Percentiles rank a stretch among this genome's conserved stretches.
Conservation (phyloP, 1,140 invertebrate species). For the Agrypnia vestita region DNA sequence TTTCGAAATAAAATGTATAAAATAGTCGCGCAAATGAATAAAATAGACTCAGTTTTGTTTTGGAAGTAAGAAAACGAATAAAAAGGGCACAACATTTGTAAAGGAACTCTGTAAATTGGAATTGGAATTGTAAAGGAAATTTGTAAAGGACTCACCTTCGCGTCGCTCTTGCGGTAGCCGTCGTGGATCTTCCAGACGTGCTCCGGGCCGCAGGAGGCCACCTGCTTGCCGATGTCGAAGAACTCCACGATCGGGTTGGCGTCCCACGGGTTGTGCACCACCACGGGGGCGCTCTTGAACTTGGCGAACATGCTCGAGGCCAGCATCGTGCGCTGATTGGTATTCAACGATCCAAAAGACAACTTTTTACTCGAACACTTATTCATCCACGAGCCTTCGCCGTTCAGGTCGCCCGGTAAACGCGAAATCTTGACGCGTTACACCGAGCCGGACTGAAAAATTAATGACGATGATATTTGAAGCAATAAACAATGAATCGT, state of each 20-base stretch:
- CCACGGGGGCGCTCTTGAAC: constrained; percentile 77
- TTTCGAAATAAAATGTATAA: no score
- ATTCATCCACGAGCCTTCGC: constrained; percentile 31
- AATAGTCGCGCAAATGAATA: no score
- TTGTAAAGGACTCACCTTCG: constrained; percentile 81
- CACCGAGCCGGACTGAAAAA: background rate
- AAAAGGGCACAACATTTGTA: no score
- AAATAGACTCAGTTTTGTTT: no score
- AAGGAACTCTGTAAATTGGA: no score
- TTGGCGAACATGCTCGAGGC: constrained; percentile 79
- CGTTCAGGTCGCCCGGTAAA: background rate
- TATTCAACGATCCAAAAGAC: constrained; percentile 10
- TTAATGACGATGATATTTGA: no score
- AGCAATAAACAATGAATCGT: no score
- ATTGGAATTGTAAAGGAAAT: no score
- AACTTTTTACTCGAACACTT: constrained; percentile 35
- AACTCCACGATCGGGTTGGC: constrained; percentile 91
- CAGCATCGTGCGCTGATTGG: constrained; percentile 35
- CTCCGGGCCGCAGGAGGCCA: constrained; percentile 91
- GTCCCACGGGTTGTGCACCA: constrained; percentile 77
- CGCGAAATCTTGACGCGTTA: constrained; percentile 20
- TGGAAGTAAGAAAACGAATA: no score
- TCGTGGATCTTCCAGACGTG: constrained; percentile 95
- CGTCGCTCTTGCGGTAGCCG: constrained; percentile 89
- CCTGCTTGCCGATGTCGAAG: constrained; percentile 91